phyloP scores from a whole-genome alignment of 2,113 vertebrate species.

The Notarius lentiginosus region DNA sequence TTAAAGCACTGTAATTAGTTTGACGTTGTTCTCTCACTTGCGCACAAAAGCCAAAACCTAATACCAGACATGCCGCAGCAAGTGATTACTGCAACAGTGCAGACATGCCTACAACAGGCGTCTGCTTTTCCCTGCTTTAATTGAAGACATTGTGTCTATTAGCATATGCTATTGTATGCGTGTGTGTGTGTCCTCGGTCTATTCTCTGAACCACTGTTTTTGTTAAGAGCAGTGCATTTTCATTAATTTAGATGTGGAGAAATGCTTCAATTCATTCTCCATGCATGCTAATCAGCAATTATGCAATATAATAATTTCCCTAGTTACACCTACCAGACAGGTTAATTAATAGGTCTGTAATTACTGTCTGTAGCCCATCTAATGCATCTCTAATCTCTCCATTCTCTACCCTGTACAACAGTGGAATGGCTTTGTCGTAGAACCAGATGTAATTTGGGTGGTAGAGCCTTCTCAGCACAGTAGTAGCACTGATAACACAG shows the following conservation, averaged over 20 bases:
- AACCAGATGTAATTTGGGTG: not conserved
- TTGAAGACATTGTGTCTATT: not conserved
- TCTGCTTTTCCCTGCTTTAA: constrained; percentile 8
- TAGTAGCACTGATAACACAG: not conserved
- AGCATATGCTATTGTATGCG: not conserved
- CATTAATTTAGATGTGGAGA: not conserved
- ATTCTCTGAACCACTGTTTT: not conserved
- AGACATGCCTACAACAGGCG: not conserved
- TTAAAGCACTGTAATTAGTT: constrained; percentile 16
- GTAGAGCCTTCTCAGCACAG: not conserved
- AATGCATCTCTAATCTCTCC: not conserved
- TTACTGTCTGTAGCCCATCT: not conserved
- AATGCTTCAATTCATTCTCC: no score
- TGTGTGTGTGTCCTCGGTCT: not conserved
- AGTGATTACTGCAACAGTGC: not conserved
- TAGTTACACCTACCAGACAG: constrained; percentile 11
- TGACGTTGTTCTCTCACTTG: constrained; percentile 1
- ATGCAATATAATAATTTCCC: not conserved
- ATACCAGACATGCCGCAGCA: not conserved
- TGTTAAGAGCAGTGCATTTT: not conserved
- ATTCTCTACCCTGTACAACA: not conserved
- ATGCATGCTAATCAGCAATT: not conserved
- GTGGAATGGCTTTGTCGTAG: not conserved
- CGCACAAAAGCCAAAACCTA: not conserved
- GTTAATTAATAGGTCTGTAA: constrained; percentile 21